Percentiles rank a stretch among this genome's conserved stretches.
phyloP scores from a whole-genome alignment of 2,797 vertebrate species.

The Hippopotamyrus pictus region DNA sequence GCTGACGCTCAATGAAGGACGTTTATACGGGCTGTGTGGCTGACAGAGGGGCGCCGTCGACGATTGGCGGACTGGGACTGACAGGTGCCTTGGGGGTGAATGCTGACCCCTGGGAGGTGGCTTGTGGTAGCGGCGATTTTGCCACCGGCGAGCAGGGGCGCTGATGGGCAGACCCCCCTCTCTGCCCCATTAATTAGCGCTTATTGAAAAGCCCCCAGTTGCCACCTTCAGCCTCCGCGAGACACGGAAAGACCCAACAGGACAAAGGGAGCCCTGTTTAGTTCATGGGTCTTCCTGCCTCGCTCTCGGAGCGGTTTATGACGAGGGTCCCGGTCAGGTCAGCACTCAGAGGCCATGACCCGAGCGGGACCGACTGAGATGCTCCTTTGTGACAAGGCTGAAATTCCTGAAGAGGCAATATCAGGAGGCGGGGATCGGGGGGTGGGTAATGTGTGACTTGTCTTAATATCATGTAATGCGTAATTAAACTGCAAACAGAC shows the following conservation, averaged over 20 bases:
- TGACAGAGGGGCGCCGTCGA: neutral
- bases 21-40: neutral
- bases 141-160: constrained; percentile 16
- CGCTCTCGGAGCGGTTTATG: neutral
- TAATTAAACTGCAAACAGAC: constrained; percentile 39
- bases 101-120: constrained; percentile 1
- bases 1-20: neutral
- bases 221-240: neutral
- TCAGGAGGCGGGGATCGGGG: neutral
- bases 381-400: neutral
- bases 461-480: neutral
- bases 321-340: neutral
- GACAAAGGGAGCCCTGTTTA: neutral
- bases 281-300: neutral
- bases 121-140: constrained; percentile 28
- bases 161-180: neutral
- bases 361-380: neutral
- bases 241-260: neutral
- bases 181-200: neutral
- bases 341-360: neutral
- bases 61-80: neutral
- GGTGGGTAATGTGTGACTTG: neutral
- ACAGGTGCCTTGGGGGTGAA: neutral
- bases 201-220: neutral
- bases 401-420: neutral